Percentiles rank a stretch among this genome's conserved stretches.
Evolutionary conservation across 2,888 invertebrate species (phyloP).

Genomic region (Leptinotarsa haldemani): DNA sequence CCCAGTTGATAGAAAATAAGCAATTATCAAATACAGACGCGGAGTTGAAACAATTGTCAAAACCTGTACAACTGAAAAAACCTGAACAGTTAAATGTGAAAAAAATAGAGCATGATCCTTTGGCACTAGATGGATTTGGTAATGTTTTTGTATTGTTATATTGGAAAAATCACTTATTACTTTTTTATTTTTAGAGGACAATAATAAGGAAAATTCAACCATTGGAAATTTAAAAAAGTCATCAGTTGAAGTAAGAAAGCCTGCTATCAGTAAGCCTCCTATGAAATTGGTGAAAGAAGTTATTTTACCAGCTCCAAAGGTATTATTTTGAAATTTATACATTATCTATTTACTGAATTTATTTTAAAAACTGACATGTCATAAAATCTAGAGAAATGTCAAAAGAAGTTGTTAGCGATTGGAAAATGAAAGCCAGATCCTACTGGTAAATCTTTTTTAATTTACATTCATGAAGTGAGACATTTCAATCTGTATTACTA

Average conservation of each 20-base stretch:
- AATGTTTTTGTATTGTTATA: conserved; percentile 18
- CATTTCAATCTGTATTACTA: not conserved
- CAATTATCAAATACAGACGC: conserved; percentile 33
- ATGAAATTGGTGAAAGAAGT: conserved; percentile 17
- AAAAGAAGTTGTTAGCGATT: too few relatives aligned
- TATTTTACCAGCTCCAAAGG: conserved; percentile 26
- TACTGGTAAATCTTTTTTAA: not conserved
- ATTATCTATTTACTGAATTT: too few relatives aligned
- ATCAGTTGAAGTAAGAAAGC: conserved; percentile 31
- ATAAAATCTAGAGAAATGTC: not conserved
- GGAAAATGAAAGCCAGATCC: not conserved
- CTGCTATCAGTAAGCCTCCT: conserved; percentile 34
- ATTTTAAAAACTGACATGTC: too few relatives aligned
- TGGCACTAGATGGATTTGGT: conserved; percentile 48
- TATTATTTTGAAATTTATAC: conserved; percentile 25
- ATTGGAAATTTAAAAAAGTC: conserved; percentile 34
- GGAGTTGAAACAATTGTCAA: conserved; percentile 18
- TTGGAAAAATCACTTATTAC: not conserved
- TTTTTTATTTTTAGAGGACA: conserved; percentile 45
- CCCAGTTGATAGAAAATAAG: conserved; percentile 73
- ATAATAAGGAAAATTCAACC: conserved; percentile 53
- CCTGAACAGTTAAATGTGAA: not conserved
- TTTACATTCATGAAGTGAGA: not conserved
- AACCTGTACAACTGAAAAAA: not conserved
- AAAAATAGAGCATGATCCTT: conserved; percentile 45